Conservation (phyloP, 2,888 invertebrate species). For the Thumatha senex region DNA sequence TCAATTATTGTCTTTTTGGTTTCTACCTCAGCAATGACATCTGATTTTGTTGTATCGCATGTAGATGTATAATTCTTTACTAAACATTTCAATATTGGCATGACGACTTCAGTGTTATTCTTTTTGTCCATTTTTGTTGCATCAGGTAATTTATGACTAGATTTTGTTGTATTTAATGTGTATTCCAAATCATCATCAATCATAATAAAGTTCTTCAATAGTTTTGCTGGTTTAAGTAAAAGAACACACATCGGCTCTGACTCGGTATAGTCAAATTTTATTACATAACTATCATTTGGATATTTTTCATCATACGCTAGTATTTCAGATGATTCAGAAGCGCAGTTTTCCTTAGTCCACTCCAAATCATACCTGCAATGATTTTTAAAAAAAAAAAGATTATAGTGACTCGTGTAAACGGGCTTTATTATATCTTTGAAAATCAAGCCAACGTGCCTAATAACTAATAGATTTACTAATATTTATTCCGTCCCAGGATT, state of each 20-base stretch:
- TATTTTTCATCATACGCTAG: not conserved
- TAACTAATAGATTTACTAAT: too few relatives aligned
- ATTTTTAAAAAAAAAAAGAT: too few relatives aligned
- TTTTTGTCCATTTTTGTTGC: not conserved
- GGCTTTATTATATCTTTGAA: too few relatives aligned
- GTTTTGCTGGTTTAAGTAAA: not conserved
- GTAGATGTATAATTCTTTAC: not conserved
- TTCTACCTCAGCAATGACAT: too few relatives aligned
- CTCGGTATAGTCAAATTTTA: not conserved
- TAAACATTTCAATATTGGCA: not conserved
- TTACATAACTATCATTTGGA: conserved; percentile 2
- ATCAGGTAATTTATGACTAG: too few relatives aligned
- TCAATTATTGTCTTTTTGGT: too few relatives aligned
- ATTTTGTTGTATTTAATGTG: not conserved
- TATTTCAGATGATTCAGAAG: not conserved
- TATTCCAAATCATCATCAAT: not conserved
- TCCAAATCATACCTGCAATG: conserved; percentile 4
- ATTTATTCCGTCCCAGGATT: too few relatives aligned
- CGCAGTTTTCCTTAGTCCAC: not conserved
- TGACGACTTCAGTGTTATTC: not conserved
- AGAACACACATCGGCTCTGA: not conserved
- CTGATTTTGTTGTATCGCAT: not conserved
- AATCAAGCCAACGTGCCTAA: too few relatives aligned
- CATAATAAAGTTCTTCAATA: not conserved
- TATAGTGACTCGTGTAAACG: too few relatives aligned